Evolutionary conservation across 2,888 invertebrate genomes (phyloP).

Genomic region (Drosophila nigricruria): DNA sequence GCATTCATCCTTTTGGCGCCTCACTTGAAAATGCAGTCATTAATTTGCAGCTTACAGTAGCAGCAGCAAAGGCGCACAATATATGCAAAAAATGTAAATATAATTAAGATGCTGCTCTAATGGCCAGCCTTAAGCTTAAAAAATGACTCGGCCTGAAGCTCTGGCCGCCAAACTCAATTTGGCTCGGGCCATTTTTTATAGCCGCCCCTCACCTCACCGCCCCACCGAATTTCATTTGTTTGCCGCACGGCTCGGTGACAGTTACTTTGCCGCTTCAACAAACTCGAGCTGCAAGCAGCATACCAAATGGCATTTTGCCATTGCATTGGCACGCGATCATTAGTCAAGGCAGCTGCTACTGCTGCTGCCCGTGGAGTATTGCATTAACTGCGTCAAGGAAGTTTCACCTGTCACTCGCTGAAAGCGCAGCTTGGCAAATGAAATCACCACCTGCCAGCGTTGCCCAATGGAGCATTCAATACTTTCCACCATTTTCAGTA

Average conservation of each 20-base stretch:
- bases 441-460: constrained; percentile 39
- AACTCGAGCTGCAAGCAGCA: constrained; percentile 6
- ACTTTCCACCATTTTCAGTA: not conserved
- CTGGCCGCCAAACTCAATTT: constrained; percentile 1
- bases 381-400: constrained; percentile 12
- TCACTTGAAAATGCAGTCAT: constrained; percentile 72
- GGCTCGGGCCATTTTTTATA: constrained; percentile 43
- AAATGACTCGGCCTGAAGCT: constrained; percentile 49
- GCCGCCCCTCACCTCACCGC: constrained; percentile 8
- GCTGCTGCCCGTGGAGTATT: constrained; percentile 18
- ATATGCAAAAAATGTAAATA: constrained; percentile 63
- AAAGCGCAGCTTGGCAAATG: constrained; percentile 53
- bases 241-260: constrained; percentile 39
- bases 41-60: constrained; percentile 72
- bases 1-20: constrained; percentile 48
- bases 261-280: constrained; percentile 31
- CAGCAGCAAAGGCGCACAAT: constrained; percentile 33
- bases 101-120: constrained; percentile 62
- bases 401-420: constrained; percentile 56
- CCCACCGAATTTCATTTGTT: constrained; percentile 65
- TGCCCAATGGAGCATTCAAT: not conserved
- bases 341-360: constrained; percentile 63
- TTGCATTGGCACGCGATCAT: constrained; percentile 79
- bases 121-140: constrained; percentile 54
- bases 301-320: constrained; percentile 54